These are phyloP conservation scores for Lomographa bimaculata DNA, from an alignment of 2,888 invertebrate genomes.

Conservation along the genomic window DNA sequence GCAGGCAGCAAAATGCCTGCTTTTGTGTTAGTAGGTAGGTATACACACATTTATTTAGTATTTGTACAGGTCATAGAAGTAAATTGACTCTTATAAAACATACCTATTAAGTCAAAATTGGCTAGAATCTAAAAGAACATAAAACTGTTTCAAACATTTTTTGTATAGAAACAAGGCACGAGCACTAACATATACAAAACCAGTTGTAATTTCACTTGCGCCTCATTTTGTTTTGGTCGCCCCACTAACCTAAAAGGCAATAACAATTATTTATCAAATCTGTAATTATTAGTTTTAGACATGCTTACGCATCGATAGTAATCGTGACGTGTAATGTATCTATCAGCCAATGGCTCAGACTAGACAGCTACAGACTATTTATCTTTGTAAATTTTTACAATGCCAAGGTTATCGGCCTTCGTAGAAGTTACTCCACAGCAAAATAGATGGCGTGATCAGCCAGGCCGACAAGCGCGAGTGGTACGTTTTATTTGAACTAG, in stretches of 20 bases:
- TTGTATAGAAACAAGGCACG: conserved; percentile 16
- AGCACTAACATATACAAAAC: conserved; percentile 21
- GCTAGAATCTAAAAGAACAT: no score
- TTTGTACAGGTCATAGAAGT: no score
- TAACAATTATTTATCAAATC: conserved; percentile 8
- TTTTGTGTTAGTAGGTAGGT: conserved; percentile 14
- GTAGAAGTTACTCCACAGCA: background rate
- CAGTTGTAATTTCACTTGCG: conserved; percentile 37
- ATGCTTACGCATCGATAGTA: conserved; percentile 9
- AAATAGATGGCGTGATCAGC: conserved; percentile 50
- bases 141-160: background rate
- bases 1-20: conserved; percentile 14
- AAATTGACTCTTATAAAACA: no score
- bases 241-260: conserved; percentile 37
- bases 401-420: conserved; percentile 47
- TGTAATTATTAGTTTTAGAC: conserved; percentile 16
- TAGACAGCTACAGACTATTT: no score
- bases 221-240: conserved; percentile 34
- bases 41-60: no score
- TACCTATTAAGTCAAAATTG: no score
- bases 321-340: conserved; percentile 3
- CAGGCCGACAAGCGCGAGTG: no score
- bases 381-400: conserved; percentile 49
- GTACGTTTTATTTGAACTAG: no score
- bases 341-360: background rate